A percentile compares a stretch with the other conserved stretches of the same genome.
Evolutionary conservation across 2,797 vertebrate species (phyloP).

Genomic region (Philypnodon macrostomus): DNA sequence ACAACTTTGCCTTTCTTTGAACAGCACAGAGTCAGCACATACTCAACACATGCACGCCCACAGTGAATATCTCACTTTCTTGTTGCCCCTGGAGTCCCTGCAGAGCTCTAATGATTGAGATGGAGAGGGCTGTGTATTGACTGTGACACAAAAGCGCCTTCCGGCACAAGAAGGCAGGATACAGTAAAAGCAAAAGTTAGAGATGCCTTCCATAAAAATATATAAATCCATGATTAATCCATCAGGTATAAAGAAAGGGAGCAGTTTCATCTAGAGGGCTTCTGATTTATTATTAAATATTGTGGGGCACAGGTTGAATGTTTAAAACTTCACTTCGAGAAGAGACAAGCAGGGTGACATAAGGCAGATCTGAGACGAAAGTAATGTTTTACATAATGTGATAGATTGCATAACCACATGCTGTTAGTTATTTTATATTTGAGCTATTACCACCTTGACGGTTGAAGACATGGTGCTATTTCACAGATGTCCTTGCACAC

Average conservation of each 20-base stretch:
- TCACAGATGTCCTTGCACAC: slow-evolving; percentile 16
- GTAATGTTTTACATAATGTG: not conserved
- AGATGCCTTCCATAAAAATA: slow-evolving; percentile 9
- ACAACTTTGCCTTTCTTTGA: slow-evolving; percentile 13
- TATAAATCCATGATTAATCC: slow-evolving; percentile 18
- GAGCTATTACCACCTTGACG: slow-evolving; percentile 18
- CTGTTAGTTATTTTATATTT: slow-evolving; percentile 22
- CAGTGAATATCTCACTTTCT: slow-evolving; percentile 23
- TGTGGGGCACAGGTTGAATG: slow-evolving; percentile 5
- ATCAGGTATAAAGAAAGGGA: slow-evolving; percentile 14
- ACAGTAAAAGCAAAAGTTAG: slow-evolving; percentile 24
- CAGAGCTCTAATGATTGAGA: slow-evolving; percentile 62
- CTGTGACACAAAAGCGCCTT: slow-evolving; percentile 60
- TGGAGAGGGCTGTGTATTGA: slow-evolving; percentile 57
- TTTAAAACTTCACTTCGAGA: not conserved
- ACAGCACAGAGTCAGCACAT: slow-evolving; percentile 25
- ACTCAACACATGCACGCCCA: slow-evolving; percentile 17
- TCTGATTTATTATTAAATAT: slow-evolving; percentile 3
- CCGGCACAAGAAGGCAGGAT: slow-evolving; percentile 37
- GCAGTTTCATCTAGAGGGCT: not conserved
- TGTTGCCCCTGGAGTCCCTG: slow-evolving; percentile 33
- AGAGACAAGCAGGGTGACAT: not conserved
- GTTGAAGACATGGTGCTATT: slow-evolving; percentile 22
- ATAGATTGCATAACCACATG: slow-evolving; percentile 19
- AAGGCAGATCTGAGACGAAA: not conserved